These are phyloP conservation scores for Chaetodon trifasciatus DNA, from an alignment of 2,797 vertebrate genomes.

Conservation along the genomic window DNA sequence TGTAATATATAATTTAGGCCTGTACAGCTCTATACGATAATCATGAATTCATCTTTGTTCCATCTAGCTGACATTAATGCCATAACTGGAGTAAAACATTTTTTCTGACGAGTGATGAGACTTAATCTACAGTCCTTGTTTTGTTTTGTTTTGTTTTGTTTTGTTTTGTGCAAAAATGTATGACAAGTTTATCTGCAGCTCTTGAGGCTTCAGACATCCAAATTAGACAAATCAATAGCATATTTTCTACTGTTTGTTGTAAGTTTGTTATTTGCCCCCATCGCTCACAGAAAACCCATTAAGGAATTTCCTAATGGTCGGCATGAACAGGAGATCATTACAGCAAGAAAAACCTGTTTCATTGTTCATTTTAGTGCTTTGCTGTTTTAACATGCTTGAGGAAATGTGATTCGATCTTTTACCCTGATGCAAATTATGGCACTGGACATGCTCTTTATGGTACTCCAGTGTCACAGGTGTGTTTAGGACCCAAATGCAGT, in stretches of 20 bases:
- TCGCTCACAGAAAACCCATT: background rate
- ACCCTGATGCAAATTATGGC: no score
- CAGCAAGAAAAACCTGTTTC: background rate
- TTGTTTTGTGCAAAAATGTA: background rate
- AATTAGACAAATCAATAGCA: background rate
- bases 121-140: background rate
- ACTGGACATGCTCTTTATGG: background rate
- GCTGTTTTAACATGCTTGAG: background rate
- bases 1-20: background rate
- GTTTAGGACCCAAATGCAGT: no score
- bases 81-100: background rate
- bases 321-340: background rate
- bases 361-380: background rate
- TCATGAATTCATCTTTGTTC: no score
- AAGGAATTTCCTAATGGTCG: background rate
- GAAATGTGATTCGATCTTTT: no score
- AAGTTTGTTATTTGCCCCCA: background rate
- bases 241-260: background rate
- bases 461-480: no score
- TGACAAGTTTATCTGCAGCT: conserved; percentile 1
- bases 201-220: no score
- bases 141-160: background rate
- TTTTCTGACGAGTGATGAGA: background rate
- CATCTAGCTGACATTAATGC: no score
- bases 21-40: background rate